These are phyloP conservation scores for Heterohyrax brucei DNA, from an alignment of 2,797 vertebrate genomes.

Conservation along the genomic window DNA sequence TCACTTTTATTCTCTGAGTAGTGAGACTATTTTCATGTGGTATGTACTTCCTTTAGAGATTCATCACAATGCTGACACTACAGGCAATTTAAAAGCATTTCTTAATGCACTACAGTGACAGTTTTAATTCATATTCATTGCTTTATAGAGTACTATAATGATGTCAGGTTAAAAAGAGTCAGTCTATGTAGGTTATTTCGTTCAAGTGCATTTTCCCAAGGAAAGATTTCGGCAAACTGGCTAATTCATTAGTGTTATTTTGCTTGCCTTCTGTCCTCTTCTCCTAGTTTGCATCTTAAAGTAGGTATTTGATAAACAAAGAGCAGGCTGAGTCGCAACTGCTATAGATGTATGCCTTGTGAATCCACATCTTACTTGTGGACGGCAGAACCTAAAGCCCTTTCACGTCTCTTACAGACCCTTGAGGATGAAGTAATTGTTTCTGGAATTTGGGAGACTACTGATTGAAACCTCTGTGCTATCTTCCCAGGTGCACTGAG, in stretches of 20 bases:
- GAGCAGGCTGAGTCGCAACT: not conserved
- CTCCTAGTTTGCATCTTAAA: constrained; percentile 27
- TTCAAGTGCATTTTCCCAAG: not conserved
- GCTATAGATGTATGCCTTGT: constrained; percentile 14
- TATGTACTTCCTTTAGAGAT: constrained; percentile 43
- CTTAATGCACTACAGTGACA: not conserved
- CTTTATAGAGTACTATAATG: not conserved
- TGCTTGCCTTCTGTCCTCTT: not conserved
- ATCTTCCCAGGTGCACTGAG: not conserved
- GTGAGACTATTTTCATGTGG: constrained; percentile 12
- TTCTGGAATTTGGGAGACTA: constrained; percentile 68
- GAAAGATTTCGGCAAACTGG: constrained; percentile 23
- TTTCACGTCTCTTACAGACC: constrained; percentile 58
- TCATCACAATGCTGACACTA: constrained; percentile 48
- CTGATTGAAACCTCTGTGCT: constrained; percentile 70
- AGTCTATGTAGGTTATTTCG: not conserved
- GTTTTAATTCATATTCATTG: constrained; percentile 42
- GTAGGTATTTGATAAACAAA: constrained; percentile 42
- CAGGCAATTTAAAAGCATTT: constrained; percentile 6
- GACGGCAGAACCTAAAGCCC: not conserved
- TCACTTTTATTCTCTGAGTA: constrained; percentile 43
- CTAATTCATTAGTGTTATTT: constrained; percentile 32
- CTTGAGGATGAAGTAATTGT: constrained; percentile 63
- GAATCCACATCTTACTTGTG: constrained; percentile 50
- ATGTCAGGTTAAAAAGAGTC: not conserved